These are phyloP conservation scores for Emydocephalus ijimae DNA, from an alignment of 2,113 vertebrate species.

Conservation along the genomic window DNA sequence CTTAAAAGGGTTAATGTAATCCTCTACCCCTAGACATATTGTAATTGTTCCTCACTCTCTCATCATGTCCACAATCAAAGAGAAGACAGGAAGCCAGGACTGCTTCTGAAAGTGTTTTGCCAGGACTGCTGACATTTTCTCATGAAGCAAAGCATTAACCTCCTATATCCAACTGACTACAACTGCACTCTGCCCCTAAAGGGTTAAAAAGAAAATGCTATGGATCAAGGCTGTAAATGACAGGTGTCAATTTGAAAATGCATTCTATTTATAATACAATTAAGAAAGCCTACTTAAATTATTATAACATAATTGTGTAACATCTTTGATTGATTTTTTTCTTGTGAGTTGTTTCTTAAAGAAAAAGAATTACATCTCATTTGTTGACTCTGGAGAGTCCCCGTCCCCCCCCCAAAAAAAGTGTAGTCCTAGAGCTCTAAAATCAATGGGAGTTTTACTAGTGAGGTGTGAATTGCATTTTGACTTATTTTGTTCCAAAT, in stretches of 20 bases:
- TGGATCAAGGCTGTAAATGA: neutral
- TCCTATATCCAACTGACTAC: neutral
- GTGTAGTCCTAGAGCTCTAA: neutral
- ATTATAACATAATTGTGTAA: neutral
- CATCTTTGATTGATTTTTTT: neutral
- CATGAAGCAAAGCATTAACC: neutral
- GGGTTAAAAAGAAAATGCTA: neutral
- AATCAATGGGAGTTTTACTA: neutral
- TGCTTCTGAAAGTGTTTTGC: neutral
- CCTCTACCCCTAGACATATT: neutral
- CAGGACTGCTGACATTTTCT: neutral
- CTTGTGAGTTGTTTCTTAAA: neutral
- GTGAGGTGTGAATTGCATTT: neutral
- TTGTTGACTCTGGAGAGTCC: neutral
- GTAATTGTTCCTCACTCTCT: neutral
- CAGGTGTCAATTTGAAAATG: neutral
- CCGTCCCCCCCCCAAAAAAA: neutral
- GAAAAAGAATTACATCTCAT: neutral
- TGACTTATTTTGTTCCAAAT: neutral
- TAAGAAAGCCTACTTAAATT: neutral
- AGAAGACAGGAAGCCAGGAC: neutral
- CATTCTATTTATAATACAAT: neutral
- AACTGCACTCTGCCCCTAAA: neutral
- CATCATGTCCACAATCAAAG: neutral
- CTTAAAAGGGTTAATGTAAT: neutral